These are phyloP conservation scores for Cistogaster globosa DNA, from an alignment of 2,888 invertebrate genomes.

Conservation along the genomic window DNA sequence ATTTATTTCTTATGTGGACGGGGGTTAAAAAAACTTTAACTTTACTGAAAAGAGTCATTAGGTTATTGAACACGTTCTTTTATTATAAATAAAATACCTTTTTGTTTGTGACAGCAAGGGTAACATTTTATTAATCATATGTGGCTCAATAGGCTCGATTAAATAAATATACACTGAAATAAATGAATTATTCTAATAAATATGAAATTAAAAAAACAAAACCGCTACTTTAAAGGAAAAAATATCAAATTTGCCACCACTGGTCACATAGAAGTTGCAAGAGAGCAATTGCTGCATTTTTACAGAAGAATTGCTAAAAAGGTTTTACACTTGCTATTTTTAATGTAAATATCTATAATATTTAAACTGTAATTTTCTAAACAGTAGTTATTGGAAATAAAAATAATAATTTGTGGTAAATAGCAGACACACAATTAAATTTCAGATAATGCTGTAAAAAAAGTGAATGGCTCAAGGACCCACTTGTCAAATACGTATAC, in stretches of 20 bases:
- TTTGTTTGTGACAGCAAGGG: no score
- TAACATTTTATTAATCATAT: no score
- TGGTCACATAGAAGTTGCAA: neutral
- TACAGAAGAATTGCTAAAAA: conserved; percentile 27
- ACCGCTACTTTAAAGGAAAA: neutral
- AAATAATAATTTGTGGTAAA: neutral
- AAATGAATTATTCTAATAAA: no score
- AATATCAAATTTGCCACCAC: neutral
- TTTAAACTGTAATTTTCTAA: no score
- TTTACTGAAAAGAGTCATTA: no score
- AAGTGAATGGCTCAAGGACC: conserved; percentile 63
- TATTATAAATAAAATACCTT: no score
- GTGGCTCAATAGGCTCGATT: no score
- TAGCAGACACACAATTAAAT: conserved; percentile 8
- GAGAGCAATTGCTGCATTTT: conserved; percentile 49
- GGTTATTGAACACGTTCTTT: no score
- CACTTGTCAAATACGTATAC: conserved; percentile 55
- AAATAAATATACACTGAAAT: no score
- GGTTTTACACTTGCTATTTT: neutral
- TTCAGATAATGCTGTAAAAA: conserved; percentile 44
- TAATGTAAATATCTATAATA: conserved; percentile 24
- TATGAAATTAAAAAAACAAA: no score
- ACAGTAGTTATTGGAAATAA: neutral
- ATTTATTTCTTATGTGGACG: no score
- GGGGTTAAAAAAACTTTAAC: no score